Conservation (phyloP, 2,888 invertebrate species). For the Meganola albula region DNA sequence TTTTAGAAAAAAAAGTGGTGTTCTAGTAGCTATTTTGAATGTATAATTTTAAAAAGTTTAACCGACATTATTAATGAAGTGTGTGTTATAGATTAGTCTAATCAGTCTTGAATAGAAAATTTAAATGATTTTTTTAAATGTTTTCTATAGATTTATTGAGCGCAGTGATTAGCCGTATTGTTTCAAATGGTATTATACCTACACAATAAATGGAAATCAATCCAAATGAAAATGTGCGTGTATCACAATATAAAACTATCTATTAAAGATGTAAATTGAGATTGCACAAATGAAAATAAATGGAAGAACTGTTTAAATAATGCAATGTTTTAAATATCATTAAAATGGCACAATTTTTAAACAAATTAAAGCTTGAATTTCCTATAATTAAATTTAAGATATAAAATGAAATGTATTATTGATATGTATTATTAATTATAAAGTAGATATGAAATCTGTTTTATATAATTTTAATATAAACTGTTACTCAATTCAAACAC, state of each 20-base stretch:
- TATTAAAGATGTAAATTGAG: constrained; percentile 24
- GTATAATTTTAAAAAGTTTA: background rate
- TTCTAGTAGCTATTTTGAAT: too few relatives aligned
- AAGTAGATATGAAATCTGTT: constrained; percentile 7
- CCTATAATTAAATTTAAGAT: constrained; percentile 11
- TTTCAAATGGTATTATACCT: too few relatives aligned
- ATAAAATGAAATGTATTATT: constrained; percentile 4
- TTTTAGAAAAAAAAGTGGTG: constrained; percentile 2
- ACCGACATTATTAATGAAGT: constrained; percentile 12
- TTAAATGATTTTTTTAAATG: constrained; percentile 32
- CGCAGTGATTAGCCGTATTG: constrained; percentile 43
- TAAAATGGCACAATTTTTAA: constrained; percentile 44
- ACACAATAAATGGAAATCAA: background rate
- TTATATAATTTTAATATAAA: too few relatives aligned
- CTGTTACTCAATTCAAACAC: too few relatives aligned
- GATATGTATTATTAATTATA: constrained; percentile 24
- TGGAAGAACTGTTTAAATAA: constrained; percentile 33
- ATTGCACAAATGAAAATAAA: constrained; percentile 26
- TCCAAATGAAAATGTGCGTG: constrained; percentile 6
- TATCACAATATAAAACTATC: constrained; percentile 6
- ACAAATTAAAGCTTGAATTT: constrained; percentile 40
- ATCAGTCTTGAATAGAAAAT: constrained; percentile 72
- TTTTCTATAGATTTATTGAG: constrained; percentile 44
- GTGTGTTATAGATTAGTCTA: constrained; percentile 55
- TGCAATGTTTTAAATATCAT: constrained; percentile 46